These are phyloP conservation scores for Phalloptychus januarius DNA, from an alignment of 2,797 vertebrate species.

Conservation along the genomic window DNA sequence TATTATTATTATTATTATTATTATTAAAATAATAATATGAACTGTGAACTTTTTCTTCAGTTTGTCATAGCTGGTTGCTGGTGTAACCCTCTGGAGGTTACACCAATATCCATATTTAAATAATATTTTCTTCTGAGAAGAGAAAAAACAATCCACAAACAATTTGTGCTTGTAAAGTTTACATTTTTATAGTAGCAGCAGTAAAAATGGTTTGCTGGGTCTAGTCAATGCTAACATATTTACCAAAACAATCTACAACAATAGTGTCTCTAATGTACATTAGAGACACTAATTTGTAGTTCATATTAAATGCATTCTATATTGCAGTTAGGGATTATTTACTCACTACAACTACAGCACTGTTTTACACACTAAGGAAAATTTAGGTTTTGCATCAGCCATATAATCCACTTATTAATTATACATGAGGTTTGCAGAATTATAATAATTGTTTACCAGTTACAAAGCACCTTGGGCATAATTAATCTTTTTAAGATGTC, in stretches of 20 bases:
- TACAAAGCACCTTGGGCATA: constrained; percentile 70
- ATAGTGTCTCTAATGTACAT: not conserved
- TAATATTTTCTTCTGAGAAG: too few relatives aligned
- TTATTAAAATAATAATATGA: too few relatives aligned
- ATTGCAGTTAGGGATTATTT: constrained; percentile 16
- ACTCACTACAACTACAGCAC: constrained; percentile 4
- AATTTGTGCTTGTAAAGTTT: not conserved
- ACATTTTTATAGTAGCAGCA: not conserved
- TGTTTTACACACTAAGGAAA: constrained; percentile 19
- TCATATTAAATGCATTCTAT: constrained; percentile 18
- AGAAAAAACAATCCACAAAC: too few relatives aligned
- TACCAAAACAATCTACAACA: not conserved
- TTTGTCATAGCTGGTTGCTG: too few relatives aligned
- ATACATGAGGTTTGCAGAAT: constrained; percentile 75
- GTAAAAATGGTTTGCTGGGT: not conserved
- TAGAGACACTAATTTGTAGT: not conserved
- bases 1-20: too few relatives aligned
- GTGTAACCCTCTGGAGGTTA: too few relatives aligned
- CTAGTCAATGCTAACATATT: not conserved
- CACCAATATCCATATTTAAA: too few relatives aligned
- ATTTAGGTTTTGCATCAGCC: constrained; percentile 51
- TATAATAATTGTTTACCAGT: constrained; percentile 83
- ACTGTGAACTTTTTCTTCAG: too few relatives aligned
- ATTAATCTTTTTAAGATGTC: constrained; percentile 82
- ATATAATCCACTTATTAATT: constrained; percentile 76